These are phyloP conservation scores for Trichopoda pennipes DNA, from an alignment of 2,888 invertebrate species.

Conservation along the genomic window DNA sequence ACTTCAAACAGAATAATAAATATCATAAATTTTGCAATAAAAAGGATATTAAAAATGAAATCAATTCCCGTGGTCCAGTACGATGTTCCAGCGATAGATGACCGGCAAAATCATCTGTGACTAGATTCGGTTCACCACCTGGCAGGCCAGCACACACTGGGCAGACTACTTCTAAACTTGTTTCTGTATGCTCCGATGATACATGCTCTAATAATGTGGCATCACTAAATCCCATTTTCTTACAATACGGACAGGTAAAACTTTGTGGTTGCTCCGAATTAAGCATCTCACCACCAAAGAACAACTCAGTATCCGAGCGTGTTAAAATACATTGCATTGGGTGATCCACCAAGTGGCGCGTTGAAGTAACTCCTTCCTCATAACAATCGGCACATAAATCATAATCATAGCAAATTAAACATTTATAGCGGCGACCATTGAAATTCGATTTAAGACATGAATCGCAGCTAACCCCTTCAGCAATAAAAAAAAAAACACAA, in stretches of 20 bases:
- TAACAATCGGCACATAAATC: conserved; percentile 98
- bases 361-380: conserved; percentile 94
- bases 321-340: conserved; percentile 99
- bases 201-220: conserved; percentile 94
- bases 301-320: conserved; percentile 96
- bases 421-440: conserved; percentile 98
- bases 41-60: conserved; percentile 93
- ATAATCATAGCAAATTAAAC: conserved; percentile 99
- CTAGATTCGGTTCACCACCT: conserved; percentile 98
- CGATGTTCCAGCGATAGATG: conserved; percentile 97
- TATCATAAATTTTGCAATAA: conserved; percentile 71
- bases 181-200: conserved; percentile 94
- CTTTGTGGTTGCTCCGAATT: conserved; percentile 96
- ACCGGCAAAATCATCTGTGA: conserved; percentile 98
- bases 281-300: conserved; percentile 96
- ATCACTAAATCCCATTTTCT: conserved; percentile 97
- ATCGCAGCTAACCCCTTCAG: conserved; percentile 98
- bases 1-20: not conserved
- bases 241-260: conserved; percentile 98
- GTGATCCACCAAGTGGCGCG: conserved; percentile 96
- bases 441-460: conserved; percentile 99
- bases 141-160: conserved; percentile 98
- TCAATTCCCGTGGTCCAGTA: conserved; percentile 93
- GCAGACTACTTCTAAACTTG: conserved; percentile 97
- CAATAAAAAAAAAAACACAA: conserved; percentile 45